Conservation (phyloP, 2,113 vertebrate genomes). For the Ovis aries region DNA sequence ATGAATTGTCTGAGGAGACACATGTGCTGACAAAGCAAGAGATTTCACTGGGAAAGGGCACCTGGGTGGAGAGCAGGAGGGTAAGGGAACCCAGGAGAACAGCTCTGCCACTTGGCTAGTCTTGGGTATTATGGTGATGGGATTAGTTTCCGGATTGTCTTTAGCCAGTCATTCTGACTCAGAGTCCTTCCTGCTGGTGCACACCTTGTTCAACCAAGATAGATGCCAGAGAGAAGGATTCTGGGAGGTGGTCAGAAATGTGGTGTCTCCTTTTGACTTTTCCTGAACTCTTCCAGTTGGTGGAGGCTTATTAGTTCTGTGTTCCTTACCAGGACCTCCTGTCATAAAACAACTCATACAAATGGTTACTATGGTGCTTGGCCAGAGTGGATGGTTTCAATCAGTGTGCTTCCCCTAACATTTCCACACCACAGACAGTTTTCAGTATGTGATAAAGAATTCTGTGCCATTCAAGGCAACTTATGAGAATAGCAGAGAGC, state of each 20-base stretch:
- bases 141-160: background rate
- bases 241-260: background rate
- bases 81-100: background rate
- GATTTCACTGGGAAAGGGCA: background rate
- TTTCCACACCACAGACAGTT: background rate
- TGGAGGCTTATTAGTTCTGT: background rate
- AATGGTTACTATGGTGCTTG: background rate
- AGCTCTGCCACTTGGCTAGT: background rate
- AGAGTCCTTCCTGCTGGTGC: background rate
- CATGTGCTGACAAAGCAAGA: background rate
- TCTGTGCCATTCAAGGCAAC: background rate
- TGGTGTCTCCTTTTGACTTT: background rate
- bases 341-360: background rate
- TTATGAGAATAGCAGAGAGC: background rate
- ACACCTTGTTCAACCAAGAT: background rate
- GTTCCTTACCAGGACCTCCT: background rate
- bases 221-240: background rate
- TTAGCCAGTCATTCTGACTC: background rate
- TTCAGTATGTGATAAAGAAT: background rate
- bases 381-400: background rate
- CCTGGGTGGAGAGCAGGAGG: background rate
- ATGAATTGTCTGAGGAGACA: background rate
- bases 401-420: background rate
- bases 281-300: background rate
- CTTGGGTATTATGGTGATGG: background rate